Evolutionary conservation across 2,888 invertebrate genomes (phyloP).

Genomic region (Tetheella fluctuosa): DNA sequence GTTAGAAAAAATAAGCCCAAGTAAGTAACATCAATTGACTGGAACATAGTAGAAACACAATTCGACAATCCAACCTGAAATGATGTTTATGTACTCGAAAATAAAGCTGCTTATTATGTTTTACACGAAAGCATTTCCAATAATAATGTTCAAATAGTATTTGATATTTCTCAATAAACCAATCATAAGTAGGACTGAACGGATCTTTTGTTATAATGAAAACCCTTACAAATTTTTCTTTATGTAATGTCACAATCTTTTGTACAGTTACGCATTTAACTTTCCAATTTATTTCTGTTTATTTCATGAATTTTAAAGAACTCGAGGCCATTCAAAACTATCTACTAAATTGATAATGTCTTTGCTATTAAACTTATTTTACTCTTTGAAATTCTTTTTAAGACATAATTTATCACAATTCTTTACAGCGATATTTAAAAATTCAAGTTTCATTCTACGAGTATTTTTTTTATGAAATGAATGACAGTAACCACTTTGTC

Average conservation of each 20-base stretch:
- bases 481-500: background rate
- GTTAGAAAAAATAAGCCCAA: background rate
- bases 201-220: slow-evolving; percentile 9
- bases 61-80: slow-evolving; percentile 5
- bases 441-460: too few species aligned
- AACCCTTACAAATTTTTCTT: slow-evolving; percentile 6
- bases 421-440: background rate
- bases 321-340: too few species aligned
- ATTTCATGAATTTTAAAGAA: background rate
- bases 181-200: slow-evolving; percentile 8
- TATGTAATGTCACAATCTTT: slow-evolving; percentile 4
- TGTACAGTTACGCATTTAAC: background rate
- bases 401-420: too few species aligned
- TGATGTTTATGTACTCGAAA: slow-evolving; percentile 4
- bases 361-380: too few species aligned
- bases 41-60: slow-evolving; percentile 4
- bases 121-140: slow-evolving; percentile 6
- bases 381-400: too few species aligned
- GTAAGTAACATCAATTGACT: slow-evolving; percentile 12
- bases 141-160: slow-evolving; percentile 12
- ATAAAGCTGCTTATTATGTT: slow-evolving; percentile 13
- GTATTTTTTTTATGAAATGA: too few species aligned
- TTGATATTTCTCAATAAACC: slow-evolving; percentile 12
- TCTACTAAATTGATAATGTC: too few species aligned
- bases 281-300: background rate